Percentiles rank a stretch among this genome's conserved stretches.
phyloP scores from a whole-genome alignment of 1,140 invertebrate genomes.

The Neodiprion fabricii region DNA sequence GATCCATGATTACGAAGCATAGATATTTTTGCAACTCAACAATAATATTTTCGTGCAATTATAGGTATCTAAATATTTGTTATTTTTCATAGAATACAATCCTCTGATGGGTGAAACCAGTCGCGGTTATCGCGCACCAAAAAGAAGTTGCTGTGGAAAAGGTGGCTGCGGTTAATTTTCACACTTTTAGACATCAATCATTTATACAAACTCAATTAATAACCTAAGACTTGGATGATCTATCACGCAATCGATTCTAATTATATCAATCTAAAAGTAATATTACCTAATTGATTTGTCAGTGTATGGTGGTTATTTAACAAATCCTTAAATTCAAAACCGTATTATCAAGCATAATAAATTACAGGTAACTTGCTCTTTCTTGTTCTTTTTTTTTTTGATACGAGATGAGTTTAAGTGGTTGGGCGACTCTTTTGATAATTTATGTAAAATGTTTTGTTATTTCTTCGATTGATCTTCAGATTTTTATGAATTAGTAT shows the following conservation, averaged over 20 bases:
- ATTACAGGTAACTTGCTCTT: too few relatives aligned
- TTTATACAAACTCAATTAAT: not conserved
- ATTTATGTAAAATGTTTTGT: not conserved
- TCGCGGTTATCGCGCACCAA: conserved; percentile 56
- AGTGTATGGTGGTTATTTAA: not conserved
- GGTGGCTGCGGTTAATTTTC: conserved; percentile 56
- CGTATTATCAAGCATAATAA: too few relatives aligned
- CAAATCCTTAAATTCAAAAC: not conserved
- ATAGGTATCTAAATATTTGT: not conserved
- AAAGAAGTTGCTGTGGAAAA: conserved; percentile 56
- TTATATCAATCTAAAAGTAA: not conserved
- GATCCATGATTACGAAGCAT: too few relatives aligned
- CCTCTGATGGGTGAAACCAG: conserved; percentile 58
- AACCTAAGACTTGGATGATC: not conserved
- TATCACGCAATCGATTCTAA: not conserved
- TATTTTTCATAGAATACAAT: conserved; percentile 55
- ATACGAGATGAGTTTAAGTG: not conserved
- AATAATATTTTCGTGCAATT: too few relatives aligned
- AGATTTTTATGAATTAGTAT: too few relatives aligned
- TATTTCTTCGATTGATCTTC: too few relatives aligned
- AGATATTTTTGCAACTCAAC: too few relatives aligned
- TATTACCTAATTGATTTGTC: not conserved
- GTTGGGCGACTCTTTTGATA: not conserved
- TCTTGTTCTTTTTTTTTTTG: not conserved
- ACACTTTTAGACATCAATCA: not conserved